Evolutionary conservation across 2,888 invertebrate genomes (phyloP).

Genomic region (Stomorhina lunata): DNA sequence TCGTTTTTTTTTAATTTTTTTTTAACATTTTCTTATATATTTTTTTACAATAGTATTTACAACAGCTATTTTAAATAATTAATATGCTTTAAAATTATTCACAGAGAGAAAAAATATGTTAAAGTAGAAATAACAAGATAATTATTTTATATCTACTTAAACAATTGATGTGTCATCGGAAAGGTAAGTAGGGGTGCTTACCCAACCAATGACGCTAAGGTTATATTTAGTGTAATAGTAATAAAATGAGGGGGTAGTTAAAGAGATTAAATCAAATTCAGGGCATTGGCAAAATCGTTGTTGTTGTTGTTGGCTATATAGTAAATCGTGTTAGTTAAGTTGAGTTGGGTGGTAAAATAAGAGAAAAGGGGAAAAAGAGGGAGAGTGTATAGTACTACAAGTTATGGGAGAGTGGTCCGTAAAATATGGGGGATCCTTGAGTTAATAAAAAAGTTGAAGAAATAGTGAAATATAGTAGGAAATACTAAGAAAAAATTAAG

Average conservation of each 20-base stretch:
- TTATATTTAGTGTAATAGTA: neutral
- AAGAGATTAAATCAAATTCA: conserved; percentile 52
- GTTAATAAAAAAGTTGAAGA: conserved; percentile 1
- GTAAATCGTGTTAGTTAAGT: conserved; percentile 41
- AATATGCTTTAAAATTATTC: conserved; percentile 56
- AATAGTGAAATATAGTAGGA: neutral
- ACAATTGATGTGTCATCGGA: conserved; percentile 55
- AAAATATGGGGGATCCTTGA: neutral
- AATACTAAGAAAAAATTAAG: neutral
- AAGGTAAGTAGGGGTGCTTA: neutral
- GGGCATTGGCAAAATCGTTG: conserved; percentile 63
- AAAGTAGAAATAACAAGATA: conserved; percentile 16
- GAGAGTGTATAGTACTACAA: neutral
- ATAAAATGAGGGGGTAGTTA: conserved; percentile 18
- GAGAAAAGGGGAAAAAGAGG: conserved; percentile 7
- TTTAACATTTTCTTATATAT: conserved; percentile 20
- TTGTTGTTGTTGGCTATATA: too few relatives aligned
- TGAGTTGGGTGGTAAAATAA: conserved; percentile 13
- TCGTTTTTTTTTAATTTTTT: conserved; percentile 40
- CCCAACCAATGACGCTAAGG: neutral
- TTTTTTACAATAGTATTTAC: conserved; percentile 72
- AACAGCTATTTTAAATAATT: conserved; percentile 69
- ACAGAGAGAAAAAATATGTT: conserved; percentile 40
- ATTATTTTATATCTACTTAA: conserved; percentile 56
- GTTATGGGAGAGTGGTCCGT: neutral